Evolutionary conservation across 2,797 vertebrate species (phyloP).

Genomic region (Taeniopygia guttata): DNA sequence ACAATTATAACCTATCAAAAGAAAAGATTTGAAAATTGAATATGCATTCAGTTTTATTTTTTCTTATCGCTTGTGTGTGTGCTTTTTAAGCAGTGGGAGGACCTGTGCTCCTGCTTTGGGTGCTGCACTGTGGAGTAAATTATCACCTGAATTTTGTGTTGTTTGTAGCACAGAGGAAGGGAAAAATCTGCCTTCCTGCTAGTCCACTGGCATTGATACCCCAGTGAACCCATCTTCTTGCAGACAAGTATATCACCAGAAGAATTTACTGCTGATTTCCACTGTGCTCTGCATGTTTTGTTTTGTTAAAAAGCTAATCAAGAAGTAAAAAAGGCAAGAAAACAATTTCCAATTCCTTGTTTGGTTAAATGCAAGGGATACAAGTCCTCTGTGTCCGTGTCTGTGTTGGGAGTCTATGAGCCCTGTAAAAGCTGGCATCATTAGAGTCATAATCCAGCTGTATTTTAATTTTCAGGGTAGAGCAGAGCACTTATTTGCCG

Average conservation of each 20-base stretch:
- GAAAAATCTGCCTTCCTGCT: neutral
- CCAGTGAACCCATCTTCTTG: neutral
- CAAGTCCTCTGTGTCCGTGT: neutral
- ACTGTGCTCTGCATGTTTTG: neutral
- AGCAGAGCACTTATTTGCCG: neutral
- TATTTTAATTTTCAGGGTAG: conserved; percentile 22
- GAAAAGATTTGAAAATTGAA: neutral
- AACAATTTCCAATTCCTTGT: neutral
- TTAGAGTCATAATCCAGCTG: neutral
- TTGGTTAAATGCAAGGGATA: neutral
- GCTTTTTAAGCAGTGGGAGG: neutral
- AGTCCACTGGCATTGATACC: neutral
- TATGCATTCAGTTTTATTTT: neutral
- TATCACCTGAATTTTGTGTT: neutral
- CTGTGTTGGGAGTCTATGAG: neutral
- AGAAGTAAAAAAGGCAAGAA: neutral
- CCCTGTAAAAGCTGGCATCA: neutral
- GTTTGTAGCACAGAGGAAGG: neutral
- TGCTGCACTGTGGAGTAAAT: fast-evolving
- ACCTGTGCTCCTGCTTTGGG: neutral
- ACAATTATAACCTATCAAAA: neutral
- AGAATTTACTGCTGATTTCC: conserved; percentile 1
- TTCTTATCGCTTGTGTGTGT: fast-evolving
- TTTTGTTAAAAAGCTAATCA: neutral
- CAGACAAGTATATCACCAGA: fast-evolving